These are phyloP conservation scores for Poliocrania exsul DNA, from an alignment of 2,797 vertebrate genomes.

Conservation along the genomic window DNA sequence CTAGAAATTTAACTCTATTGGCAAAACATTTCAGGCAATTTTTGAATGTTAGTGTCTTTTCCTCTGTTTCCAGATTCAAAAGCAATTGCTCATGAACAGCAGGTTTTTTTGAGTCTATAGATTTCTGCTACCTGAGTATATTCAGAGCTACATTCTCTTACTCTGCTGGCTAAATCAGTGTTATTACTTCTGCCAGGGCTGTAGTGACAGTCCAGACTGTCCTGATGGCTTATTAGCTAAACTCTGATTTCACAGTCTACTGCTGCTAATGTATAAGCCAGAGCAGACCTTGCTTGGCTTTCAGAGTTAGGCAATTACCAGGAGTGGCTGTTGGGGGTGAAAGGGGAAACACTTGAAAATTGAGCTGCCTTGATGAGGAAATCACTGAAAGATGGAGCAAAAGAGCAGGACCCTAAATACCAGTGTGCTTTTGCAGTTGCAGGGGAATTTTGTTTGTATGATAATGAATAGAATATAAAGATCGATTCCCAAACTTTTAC, in stretches of 20 bases:
- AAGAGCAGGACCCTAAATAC: background rate
- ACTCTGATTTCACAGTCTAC: slow-evolving; percentile 16
- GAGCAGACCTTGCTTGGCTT: background rate
- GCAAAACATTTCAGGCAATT: background rate
- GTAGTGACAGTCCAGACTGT: background rate
- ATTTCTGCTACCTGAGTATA: background rate
- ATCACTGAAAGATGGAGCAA: background rate
- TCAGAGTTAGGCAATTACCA: background rate
- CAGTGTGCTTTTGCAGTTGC: fast-evolving
- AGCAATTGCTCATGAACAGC: background rate
- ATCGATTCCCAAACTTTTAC: background rate
- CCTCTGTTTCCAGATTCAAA: background rate
- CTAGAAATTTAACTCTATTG: background rate
- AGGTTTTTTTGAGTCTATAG: background rate
- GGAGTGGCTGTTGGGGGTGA: background rate
- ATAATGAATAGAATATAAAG: background rate
- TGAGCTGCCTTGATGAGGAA: slow-evolving; percentile 13
- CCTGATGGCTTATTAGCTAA: slow-evolving; percentile 25
- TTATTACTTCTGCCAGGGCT: slow-evolving; percentile 1
- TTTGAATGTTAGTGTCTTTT: background rate
- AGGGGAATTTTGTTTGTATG: background rate
- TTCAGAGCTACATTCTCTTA: background rate
- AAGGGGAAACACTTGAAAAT: background rate
- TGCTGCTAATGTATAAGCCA: background rate
- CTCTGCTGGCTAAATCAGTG: background rate